Base-by-base conservation (phyloP, 2,888 invertebrate species). In the Blastobasis adustella region DNA sequence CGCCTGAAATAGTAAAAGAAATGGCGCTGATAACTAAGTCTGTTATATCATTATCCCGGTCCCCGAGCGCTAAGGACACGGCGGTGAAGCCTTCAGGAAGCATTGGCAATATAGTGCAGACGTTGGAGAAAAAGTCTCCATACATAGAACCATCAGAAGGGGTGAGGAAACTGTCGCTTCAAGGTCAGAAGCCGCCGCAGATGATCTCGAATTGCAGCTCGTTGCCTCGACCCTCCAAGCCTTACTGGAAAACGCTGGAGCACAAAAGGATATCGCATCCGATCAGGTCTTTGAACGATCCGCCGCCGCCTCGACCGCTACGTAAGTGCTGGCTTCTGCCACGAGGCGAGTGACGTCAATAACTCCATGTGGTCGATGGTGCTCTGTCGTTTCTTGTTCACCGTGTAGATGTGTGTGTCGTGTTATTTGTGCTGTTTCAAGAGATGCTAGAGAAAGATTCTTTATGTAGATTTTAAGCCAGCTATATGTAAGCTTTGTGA, bases 241-340 rank as follows among this genome's bases (percentile, higher is more conserved):
- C 79, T 6, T 88, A 87, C 55, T 88, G 88, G 88, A 84, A 79
- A 73, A 86, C 79, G 9, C 63, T 79, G 71, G 87, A 84, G 58
- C 87, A 88, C 65, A 88, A 88, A 70, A 69, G 88, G 50, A 72
- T 87, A 54, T 86, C 87, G 41, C 79, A 87, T 55, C 88, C 88
- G 9, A 67, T 82, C 55, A 70, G 88, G 54, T 84, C 87, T 6
- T 65, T 88, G 69, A 82, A 86, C 64, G 79, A 77, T 56, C 68
- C 74, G 5, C 68, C 77, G 56, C 72, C 81, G 49, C 67, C 77
- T 52, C 70, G 79, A 63, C 74, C 77, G 57, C 69, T 83, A 79
- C 83, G 88, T 88, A 88, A 88, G 88, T 87, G 23, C 62, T 65
- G 65, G 67, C 67, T 61, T 57, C 61, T 23, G 69, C 69, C 71